phyloP scores from a whole-genome alignment of 2,113 vertebrate species.

The Elgaria multicarinata region DNA sequence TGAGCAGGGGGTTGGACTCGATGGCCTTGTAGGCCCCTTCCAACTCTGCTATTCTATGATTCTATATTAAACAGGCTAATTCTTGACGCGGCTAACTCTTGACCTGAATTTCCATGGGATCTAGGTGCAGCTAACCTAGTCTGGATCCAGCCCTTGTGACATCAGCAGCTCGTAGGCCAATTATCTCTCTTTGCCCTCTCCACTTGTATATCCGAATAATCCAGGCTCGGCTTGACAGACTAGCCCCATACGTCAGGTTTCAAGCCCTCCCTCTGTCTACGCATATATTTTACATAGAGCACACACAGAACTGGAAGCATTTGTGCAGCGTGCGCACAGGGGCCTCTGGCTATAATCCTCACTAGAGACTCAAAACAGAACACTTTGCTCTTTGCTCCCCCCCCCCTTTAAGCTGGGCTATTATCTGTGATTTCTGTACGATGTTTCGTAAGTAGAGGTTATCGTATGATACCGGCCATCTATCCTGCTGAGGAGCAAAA shows the following conservation, averaged over 20 bases:
- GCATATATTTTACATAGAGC: background rate
- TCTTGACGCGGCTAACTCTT: too few species aligned
- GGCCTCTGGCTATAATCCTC: conserved; percentile 34
- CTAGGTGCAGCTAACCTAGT: too few species aligned
- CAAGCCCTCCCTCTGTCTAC: background rate
- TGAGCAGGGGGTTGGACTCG: too few species aligned
- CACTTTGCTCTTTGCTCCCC: conserved; percentile 66
- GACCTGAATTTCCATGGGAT: too few species aligned
- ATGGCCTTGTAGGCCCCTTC: background rate
- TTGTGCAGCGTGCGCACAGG: background rate
- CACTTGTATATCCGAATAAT: background rate
- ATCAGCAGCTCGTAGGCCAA: background rate
- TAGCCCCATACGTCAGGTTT: background rate
- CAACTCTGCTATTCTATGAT: too few species aligned
- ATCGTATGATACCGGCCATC: conserved; percentile 77
- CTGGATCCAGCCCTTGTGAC: background rate
- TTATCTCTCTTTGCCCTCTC: background rate
- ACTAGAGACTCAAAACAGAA: conserved; percentile 46
- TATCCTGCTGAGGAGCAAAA: conserved; percentile 76
- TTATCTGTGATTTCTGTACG: conserved; percentile 76
- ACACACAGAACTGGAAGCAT: background rate
- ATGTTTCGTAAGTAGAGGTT: conserved; percentile 80
- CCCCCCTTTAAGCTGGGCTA: conserved; percentile 68
- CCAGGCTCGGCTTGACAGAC: background rate
- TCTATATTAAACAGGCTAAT: too few species aligned